Evolutionary conservation across 2,113 vertebrate species (phyloP).

Genomic region (Ceyx melanurus): DNA sequence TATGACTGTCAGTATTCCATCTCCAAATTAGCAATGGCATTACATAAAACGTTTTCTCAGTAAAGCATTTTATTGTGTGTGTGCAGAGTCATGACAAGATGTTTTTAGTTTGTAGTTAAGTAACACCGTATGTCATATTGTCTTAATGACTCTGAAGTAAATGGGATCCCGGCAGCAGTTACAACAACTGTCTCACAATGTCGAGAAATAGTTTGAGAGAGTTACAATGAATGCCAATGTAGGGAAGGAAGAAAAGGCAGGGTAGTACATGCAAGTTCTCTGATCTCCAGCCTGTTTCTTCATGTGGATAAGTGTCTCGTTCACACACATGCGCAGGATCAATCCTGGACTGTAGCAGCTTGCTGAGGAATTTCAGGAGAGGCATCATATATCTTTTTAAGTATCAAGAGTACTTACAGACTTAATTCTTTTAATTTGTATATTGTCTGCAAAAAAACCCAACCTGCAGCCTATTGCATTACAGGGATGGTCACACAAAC

Average conservation of each 20-base stretch:
- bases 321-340: neutral
- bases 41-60: slow-evolving; percentile 60
- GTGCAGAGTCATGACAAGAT: slow-evolving; percentile 64
- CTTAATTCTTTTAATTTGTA: slow-evolving; percentile 26
- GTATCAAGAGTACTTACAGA: neutral
- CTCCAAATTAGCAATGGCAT: slow-evolving; percentile 61
- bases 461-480: neutral
- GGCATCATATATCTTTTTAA: neutral
- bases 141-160: slow-evolving; percentile 57
- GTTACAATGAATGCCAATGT: neutral
- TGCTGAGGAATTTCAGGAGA: slow-evolving; percentile 50
- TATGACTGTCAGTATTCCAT: slow-evolving; percentile 63
- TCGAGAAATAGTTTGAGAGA: neutral
- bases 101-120: slow-evolving; percentile 68
- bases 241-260: slow-evolving; percentile 21
- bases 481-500: neutral
- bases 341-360: slow-evolving; percentile 10
- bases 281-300: slow-evolving; percentile 31
- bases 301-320: neutral
- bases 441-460: slow-evolving; percentile 16
- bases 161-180: slow-evolving; percentile 38
- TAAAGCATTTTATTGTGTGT: slow-evolving; percentile 63
- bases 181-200: neutral
- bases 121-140: slow-evolving; percentile 52
- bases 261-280: slow-evolving; percentile 22